Percentiles rank a stretch among this genome's conserved stretches.
Conservation (phyloP, 1,140 invertebrate species). For the Bombus sibiricus region DNA sequence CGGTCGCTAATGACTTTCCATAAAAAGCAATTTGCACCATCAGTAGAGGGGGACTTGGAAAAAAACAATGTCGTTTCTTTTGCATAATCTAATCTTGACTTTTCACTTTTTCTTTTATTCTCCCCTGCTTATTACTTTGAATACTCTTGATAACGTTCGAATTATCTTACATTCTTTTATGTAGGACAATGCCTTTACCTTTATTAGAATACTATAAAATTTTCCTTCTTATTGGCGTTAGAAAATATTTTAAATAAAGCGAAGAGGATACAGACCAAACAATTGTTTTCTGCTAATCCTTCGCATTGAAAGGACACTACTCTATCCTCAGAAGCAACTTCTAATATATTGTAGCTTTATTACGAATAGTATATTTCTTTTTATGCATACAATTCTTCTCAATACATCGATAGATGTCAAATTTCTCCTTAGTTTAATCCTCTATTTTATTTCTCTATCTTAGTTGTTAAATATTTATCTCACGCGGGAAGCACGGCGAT, state of each 20-base stretch:
- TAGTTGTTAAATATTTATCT: no score
- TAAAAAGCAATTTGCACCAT: constrained; percentile 41
- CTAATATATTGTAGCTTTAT: no score
- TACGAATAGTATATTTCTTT: no score
- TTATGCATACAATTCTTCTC: no score
- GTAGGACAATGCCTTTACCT: neutral
- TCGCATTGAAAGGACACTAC: neutral
- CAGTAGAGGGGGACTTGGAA: neutral
- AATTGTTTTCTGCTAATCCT: constrained; percentile 28
- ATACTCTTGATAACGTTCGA: neutral
- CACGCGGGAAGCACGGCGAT: no score
- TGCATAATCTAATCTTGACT: neutral
- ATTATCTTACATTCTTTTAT: neutral
- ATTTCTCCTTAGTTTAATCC: no score
- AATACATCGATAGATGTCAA: no score
- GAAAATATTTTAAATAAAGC: neutral
- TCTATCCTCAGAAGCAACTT: no score
- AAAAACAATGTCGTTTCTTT: constrained; percentile 13
- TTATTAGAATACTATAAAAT: neutral
- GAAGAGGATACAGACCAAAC: constrained; percentile 23
- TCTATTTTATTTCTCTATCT: no score
- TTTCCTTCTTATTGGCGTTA: neutral
- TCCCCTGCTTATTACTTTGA: no score
- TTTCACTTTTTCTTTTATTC: neutral
- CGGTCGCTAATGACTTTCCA: constrained; percentile 50